A percentile compares a stretch with the other conserved stretches of the same genome.
These are phyloP conservation scores for Salvelinus fontinalis DNA, from an alignment of 2,113 vertebrate species.

Conservation along the genomic window DNA sequence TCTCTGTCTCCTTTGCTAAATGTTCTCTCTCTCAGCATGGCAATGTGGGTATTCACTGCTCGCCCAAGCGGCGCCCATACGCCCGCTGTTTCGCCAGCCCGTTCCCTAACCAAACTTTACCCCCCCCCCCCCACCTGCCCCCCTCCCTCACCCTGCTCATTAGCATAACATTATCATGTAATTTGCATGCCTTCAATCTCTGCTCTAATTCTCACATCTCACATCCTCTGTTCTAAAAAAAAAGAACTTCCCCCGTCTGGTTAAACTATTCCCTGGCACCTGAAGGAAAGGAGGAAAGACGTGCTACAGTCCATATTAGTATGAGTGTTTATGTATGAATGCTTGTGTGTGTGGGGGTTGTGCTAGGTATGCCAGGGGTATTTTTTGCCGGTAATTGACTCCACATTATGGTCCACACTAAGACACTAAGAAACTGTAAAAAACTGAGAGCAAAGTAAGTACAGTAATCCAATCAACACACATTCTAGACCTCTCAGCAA, in stretches of 20 bases:
- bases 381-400: too few species aligned
- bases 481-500: not conserved
- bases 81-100: not conserved
- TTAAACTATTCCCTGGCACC: conserved; percentile 8
- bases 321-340: too few species aligned
- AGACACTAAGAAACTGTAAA: too few species aligned
- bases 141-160: not conserved
- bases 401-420: too few species aligned
- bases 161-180: not conserved
- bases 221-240: too few species aligned
- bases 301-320: too few species aligned
- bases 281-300: too few species aligned
- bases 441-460: too few species aligned
- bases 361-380: too few species aligned
- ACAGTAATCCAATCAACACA: not conserved
- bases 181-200: conserved; percentile 11
- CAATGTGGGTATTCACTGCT: not conserved
- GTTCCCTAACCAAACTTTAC: conserved; percentile 5
- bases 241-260: conserved; percentile 41
- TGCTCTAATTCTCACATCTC: conserved; percentile 16
- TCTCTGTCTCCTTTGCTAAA: conserved; percentile 15
- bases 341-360: too few species aligned
- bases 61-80: not conserved
- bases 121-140: not conserved
- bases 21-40: conserved; percentile 9